Evolutionary conservation across 2,888 invertebrate genomes (phyloP), one percentile per base, ranked within the genome.

Genomic region (Aspidiotus destructor): DNA sequence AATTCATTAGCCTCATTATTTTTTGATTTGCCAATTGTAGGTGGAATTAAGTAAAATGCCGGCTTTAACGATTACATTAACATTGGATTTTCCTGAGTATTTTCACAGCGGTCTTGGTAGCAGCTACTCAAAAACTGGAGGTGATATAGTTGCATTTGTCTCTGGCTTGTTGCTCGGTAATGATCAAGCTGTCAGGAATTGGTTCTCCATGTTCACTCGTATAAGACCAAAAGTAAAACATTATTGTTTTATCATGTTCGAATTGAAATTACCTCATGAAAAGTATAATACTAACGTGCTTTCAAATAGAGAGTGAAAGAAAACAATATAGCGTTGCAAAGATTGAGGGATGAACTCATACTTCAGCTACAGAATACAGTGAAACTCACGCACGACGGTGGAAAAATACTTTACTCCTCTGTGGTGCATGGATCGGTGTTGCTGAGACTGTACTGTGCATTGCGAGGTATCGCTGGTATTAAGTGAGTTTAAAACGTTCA

Each of bases 201-300:
- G 96, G 96, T 93, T 96, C 77, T 92, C 93, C 1, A 83, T 89
- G 75, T 96, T 92, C 75, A 85, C 96, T 60, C 84, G 94, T 69
- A 89, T 88, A 73, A 88, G 90, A 0, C 92, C 92, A 75, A 90
- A 90, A 77, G 70, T 72, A 28, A 57, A 11, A 11, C 16, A 15
- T 2, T n/a, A 16, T 13, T 28, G 28, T 10, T 58, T 7, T 16
- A 9, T 58, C 13, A 17, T 9, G 16, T 28, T 13, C 40, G 58
- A 16, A 52, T 11, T 52, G 11, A 52, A 52, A 13, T 52, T 1
- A 55, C 7, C 2, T n/a, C 1, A 16, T 55, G 55, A 15, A 17
- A 60, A 11, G 5, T 1, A 60, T 40, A 15, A 28, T 48, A 2
- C 7, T 62, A 57, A 44, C 55, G 44, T 54, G 41, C 10, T 53